phyloP scores from a whole-genome alignment of 1,140 invertebrate genomes.

The Drosophila malerkotliana region DNA sequence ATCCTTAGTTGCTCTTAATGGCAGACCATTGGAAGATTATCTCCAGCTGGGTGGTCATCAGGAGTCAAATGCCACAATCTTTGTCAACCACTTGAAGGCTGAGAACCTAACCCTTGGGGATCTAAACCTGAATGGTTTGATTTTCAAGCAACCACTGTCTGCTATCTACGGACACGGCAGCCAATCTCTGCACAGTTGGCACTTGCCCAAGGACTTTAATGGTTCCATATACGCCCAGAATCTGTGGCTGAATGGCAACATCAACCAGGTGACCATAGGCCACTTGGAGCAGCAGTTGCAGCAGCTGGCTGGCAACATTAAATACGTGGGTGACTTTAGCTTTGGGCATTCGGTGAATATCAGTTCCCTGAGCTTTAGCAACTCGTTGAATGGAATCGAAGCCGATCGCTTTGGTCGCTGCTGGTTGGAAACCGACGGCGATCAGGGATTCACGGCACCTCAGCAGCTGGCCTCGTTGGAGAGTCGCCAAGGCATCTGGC shows the following conservation, averaged over 20 bases:
- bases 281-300: slow-evolving; percentile 67
- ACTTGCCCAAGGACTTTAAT: slow-evolving; percentile 58
- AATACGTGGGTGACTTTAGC: slow-evolving; percentile 73
- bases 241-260: slow-evolving; percentile 66
- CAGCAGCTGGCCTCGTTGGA: slow-evolving; percentile 62
- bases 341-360: slow-evolving; percentile 78
- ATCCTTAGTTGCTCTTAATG: slow-evolving; percentile 35
- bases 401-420: slow-evolving; percentile 52
- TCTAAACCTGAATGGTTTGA: slow-evolving; percentile 53
- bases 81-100: slow-evolving; percentile 33
- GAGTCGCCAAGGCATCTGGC: slow-evolving; percentile 61
- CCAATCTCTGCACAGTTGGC: slow-evolving; percentile 45
- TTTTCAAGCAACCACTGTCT: slow-evolving; percentile 50
- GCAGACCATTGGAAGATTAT: slow-evolving; percentile 28
- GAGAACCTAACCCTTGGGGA: slow-evolving; percentile 32
- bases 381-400: slow-evolving; percentile 67
- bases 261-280: slow-evolving; percentile 54
- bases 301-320: slow-evolving; percentile 75
- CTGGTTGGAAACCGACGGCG: slow-evolving; percentile 62
- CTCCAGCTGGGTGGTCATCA: slow-evolving; percentile 39
- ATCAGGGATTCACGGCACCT: slow-evolving; percentile 65
- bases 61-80: slow-evolving; percentile 33
- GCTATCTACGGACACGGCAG: slow-evolving; percentile 54
- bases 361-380: slow-evolving; percentile 52
- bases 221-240: slow-evolving; percentile 79